Base-by-base conservation (phyloP, 1,140 invertebrate genomes). In the Ostrea edulis region DNA sequence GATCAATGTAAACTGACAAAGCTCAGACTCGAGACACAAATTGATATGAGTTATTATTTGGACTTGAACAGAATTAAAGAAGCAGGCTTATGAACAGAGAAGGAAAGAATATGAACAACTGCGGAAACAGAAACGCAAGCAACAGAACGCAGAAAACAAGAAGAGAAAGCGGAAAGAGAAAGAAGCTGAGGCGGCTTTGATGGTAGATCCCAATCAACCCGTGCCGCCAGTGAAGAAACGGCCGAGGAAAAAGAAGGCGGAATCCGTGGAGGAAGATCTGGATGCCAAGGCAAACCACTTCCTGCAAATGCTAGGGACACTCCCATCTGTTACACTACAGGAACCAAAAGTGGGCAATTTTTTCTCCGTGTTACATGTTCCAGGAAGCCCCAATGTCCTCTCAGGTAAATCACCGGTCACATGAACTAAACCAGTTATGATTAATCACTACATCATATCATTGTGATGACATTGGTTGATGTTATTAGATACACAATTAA, bases 341-440 rank as follows among this genome's bases (percentile, higher is more conserved):
- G 98, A 99, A 94, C 98, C 98, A 20, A 95, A 97, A 86, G 95
- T 99, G 14, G 96, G 97, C 82, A 97, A 97, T 82, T 98, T 98
- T 93, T 97, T 97, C 92, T 96, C 96, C 81, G 97, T 97, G 9
- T 97, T 97, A 93, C 96, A 97, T 1, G 95, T 98, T 51, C 98
- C 97, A 95, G 98, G 98, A 8, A 90, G 90, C 54, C n/a, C 90
- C 11, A 62, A 86, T 22, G 84, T 89, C 44, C 62, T 91, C 25
- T 90, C 90, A 87, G 91, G 93, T 93, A 88, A 77, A 20, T 5
- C 14, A 62, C 51, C 52, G n/a, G 44, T 52, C n/a, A 20, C 20
- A n/a, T 8, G 17, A 62, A 5, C 5, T 62, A 20, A 2, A 20
- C 5, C 20, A 20, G 20, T 20, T 62, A 17, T 62, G 17, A 44